Evolutionary conservation across 2,113 vertebrate genomes (phyloP), one percentile per base, ranked within the genome.

Genomic region (Amphiprion ocellaris): DNA sequence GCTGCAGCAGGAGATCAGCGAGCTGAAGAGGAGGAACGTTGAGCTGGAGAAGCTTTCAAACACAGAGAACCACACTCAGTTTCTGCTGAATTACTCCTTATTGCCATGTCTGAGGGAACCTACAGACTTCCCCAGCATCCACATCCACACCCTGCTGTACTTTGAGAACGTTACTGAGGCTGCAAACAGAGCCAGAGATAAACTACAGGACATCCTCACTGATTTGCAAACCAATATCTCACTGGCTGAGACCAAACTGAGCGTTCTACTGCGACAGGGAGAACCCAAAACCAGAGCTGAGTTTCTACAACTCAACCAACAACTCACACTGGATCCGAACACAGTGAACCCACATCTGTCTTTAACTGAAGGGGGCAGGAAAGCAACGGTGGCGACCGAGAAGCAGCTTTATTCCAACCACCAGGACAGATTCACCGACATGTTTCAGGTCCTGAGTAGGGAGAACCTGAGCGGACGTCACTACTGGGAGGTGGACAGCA

Each of bases 41-140:
- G 87, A 83, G 16, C 67, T 89, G 70, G 55, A 85, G 33, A 9
- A 64, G 39, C 82, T 90, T 3, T 73, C 77, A 30, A 24, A 65
- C 14, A 76, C 54, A 12, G 28, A 67, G 7, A 74, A 87, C 28
- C 74, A 76, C 61, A 47, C 23, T n/a, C 50, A 21, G 2, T 87
- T 86, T 65, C 68, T 86, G 15, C 68, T 62, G 5, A 80, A 60
- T 5, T 60, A 75, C 46, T 2, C 64, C 12, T 55, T 17, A 0
- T 30, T 65, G 79, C 6, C 72, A n/a, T 2, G 1, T 21, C 21
- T 72, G 11, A 50, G 12, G 46, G 23, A 46, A 37, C 26, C 50
- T 4, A 24, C 16, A 26, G 41, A 47, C 26, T 26, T 44, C 14
- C 16, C 39, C 7, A 28, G 28, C 47, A n/a, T 71, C 46, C 68